Base-by-base conservation (phyloP, 2,797 vertebrate genomes). In the Lates japonicus region DNA sequence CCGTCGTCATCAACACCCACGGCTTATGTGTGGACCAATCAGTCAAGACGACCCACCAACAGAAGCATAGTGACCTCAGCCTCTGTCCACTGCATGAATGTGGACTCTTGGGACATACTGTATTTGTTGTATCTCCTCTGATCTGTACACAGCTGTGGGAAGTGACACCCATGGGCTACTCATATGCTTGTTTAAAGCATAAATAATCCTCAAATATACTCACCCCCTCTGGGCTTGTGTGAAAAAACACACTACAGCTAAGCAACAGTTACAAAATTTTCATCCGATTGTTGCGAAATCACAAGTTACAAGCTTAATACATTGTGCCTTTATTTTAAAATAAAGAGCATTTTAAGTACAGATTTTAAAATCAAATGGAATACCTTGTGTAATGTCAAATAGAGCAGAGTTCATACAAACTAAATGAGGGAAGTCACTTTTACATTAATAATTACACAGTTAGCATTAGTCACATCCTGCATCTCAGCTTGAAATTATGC, bases 1-100 rank as follows among this genome's bases (percentile, higher is more conserved):
- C 65, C 46, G 81, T 70, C 76, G 80, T 92, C 87, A 90, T 76
- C 33, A 46, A 22, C 76, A 3, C 90, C 92, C 80, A 89, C 87
- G 9, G 44, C 12, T 35, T 39, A 20, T 49, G 35, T 41, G 61
- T 20, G 48, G 59, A 75, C 49, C 44, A 78, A 77, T 74, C 70
- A 29, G 22, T 37, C 7, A 55, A 63, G 46, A 65, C 35, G 16
- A 35, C 13, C 37, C 35, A 42, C 51, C 13, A 20, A 49, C 48
- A 52, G 46, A 70, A 54, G 44, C 42, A 51, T 16, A 41, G 25
- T 67, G 73, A 82, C 63, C 37, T 61, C 71, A 64, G 69, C 52
- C 77, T 71, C 75, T 73, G 35, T 61, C 33, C 44, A 20, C 42
- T 41, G 16, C 16, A 67, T 33, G 68, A 29, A 49, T 29, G 46